Evolutionary conservation across 2,797 vertebrate genomes (phyloP).

Genomic region (Bufotes viridis): DNA sequence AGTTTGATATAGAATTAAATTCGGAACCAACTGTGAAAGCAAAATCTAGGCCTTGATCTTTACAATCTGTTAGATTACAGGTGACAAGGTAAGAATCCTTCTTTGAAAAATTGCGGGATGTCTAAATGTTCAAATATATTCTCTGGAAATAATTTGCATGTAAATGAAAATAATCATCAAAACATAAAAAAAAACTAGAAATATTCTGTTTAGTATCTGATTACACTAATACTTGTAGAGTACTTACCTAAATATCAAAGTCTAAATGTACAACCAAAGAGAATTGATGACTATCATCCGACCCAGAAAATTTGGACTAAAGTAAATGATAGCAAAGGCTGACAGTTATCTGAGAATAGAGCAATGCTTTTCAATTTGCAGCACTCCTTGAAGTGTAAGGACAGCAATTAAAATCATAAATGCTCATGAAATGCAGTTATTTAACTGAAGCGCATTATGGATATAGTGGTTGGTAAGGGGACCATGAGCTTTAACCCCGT

Average conservation of each 20-base stretch:
- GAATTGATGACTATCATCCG: neutral
- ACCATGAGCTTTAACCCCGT: no score
- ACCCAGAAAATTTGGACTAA: neutral
- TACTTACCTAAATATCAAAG: neutral
- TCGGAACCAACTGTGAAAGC: neutral
- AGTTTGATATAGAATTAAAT: neutral
- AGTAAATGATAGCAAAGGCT: neutral
- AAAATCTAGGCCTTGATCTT: constrained; percentile 1
- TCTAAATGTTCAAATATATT: neutral
- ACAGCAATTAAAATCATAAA: no score
- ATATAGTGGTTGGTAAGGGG: no score
- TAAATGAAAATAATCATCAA: neutral
- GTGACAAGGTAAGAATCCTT: neutral
- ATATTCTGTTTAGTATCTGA: no score
- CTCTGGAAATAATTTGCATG: neutral
- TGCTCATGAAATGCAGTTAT: no score
- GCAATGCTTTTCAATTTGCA: no score
- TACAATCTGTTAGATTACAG: neutral
- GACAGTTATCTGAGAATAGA: no score
- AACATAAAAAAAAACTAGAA: neutral
- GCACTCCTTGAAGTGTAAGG: no score
- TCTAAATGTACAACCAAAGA: neutral
- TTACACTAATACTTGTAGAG: neutral
- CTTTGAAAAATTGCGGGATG: neutral
- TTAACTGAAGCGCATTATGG: no score